Conservation (phyloP, 2,888 invertebrate genomes). For the Scaptomyza tumidula region DNA sequence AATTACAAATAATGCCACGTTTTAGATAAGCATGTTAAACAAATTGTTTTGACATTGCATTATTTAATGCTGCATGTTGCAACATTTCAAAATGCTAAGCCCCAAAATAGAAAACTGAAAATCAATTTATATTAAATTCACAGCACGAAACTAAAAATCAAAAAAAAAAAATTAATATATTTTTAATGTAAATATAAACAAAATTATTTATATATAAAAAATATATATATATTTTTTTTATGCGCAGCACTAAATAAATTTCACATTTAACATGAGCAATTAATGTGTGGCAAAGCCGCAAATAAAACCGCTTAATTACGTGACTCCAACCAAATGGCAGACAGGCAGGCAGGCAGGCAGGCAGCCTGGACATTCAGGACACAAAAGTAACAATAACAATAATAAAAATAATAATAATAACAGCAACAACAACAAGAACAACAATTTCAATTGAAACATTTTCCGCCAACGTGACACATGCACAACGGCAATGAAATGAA, state of each 20-base stretch:
- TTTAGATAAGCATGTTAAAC: neutral
- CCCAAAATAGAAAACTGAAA: neutral
- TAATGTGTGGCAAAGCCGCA: slow-evolving; percentile 77
- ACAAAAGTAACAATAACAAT: neutral
- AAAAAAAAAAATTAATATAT: too few species aligned
- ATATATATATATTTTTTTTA: slow-evolving; percentile 18
- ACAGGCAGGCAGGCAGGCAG: slow-evolving; percentile 5
- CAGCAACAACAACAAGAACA: slow-evolving; percentile 10
- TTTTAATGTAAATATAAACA: neutral
- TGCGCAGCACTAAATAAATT: slow-evolving; percentile 54
- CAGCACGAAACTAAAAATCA: slow-evolving; percentile 2
- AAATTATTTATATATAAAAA: slow-evolving; percentile 8
- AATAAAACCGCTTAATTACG: slow-evolving; percentile 79
- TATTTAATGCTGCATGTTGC: neutral
- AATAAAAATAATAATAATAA: slow-evolving; percentile 9
- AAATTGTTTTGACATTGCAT: slow-evolving; percentile 8
- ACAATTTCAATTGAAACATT: slow-evolving; percentile 56
- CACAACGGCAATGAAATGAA: slow-evolving; percentile 75
- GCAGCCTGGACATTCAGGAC: slow-evolving; percentile 3
- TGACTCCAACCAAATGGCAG: slow-evolving; percentile 53
- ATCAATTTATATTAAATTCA: slow-evolving; percentile 14
- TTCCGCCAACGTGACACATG: slow-evolving; percentile 62
- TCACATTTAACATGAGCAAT: slow-evolving; percentile 73
- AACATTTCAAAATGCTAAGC: neutral
- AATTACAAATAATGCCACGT: neutral